Evolutionary conservation across 2,888 invertebrate species (phyloP).

Genomic region (Cataglyphis cursor): DNA sequence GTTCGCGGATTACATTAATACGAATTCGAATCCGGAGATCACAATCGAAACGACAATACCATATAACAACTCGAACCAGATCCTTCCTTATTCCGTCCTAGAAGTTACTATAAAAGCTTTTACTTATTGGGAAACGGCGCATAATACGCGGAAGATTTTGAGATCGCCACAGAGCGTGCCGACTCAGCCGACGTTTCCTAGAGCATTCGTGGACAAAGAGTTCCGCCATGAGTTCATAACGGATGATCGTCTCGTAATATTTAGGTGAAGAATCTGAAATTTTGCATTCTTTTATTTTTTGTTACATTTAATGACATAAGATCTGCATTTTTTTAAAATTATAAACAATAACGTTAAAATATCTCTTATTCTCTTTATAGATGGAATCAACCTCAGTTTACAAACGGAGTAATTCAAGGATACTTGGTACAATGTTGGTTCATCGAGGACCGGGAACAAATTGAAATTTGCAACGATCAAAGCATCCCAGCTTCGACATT

Average conservation of each 20-base stretch:
- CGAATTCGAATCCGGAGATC: slow-evolving; percentile 87
- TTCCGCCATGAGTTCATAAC: slow-evolving; percentile 86
- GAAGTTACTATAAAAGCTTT: slow-evolving; percentile 93
- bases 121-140: slow-evolving; percentile 94
- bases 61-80: slow-evolving; percentile 86
- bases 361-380: slow-evolving; percentile 89
- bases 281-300: background rate
- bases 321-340: background rate
- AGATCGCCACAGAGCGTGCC: slow-evolving; percentile 94
- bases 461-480: slow-evolving; percentile 88
- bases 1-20: slow-evolving; percentile 89
- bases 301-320: background rate
- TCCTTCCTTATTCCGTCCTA: slow-evolving; percentile 91
- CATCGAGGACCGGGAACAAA: slow-evolving; percentile 84
- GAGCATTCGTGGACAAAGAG: slow-evolving; percentile 90
- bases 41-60: slow-evolving; percentile 82
- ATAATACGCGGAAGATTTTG: slow-evolving; percentile 89
- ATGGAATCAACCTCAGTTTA: slow-evolving; percentile 92
- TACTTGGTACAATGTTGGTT: slow-evolving; percentile 91
- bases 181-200: slow-evolving; percentile 91
- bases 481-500: slow-evolving; percentile 87
- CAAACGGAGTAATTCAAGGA: slow-evolving; percentile 92
- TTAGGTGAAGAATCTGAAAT: slow-evolving; percentile 76
- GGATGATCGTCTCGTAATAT: slow-evolving; percentile 79
- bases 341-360: background rate